These are phyloP conservation scores for Cacatua alba DNA, from an alignment of 2,113 vertebrate species.

Conservation along the genomic window DNA sequence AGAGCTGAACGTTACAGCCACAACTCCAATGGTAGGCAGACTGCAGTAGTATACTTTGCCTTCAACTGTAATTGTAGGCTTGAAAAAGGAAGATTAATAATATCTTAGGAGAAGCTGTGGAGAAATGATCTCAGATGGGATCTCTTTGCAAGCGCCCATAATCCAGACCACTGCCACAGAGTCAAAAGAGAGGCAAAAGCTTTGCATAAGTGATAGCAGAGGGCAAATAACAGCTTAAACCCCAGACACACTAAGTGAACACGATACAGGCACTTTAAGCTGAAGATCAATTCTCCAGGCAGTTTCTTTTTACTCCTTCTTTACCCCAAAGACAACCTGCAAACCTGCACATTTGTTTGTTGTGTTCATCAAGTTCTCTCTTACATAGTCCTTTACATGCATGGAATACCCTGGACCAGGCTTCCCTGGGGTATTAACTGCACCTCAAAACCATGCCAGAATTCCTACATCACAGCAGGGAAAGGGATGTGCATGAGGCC, in stretches of 20 bases:
- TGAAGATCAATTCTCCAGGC: neutral
- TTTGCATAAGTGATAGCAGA: neutral
- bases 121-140: neutral
- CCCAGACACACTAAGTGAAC: neutral
- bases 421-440: neutral
- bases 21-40: neutral
- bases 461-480: neutral
- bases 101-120: neutral
- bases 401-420: neutral
- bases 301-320: neutral
- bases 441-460: neutral
- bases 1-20: neutral
- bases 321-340: neutral
- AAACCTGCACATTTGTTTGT: neutral
- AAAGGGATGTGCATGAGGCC: neutral
- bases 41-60: neutral
- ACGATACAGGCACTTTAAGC: neutral
- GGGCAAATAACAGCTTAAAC: neutral
- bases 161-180: neutral
- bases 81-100: constrained; percentile 6
- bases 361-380: neutral
- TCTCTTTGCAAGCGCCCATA: neutral
- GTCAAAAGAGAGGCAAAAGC: neutral
- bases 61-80: neutral
- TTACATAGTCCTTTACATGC: neutral